Percentiles rank a stretch among this genome's conserved stretches.
These are phyloP conservation scores for Saguinus imperator DNA, from an alignment of 2,113 vertebrate species.

Conservation along the genomic window DNA sequence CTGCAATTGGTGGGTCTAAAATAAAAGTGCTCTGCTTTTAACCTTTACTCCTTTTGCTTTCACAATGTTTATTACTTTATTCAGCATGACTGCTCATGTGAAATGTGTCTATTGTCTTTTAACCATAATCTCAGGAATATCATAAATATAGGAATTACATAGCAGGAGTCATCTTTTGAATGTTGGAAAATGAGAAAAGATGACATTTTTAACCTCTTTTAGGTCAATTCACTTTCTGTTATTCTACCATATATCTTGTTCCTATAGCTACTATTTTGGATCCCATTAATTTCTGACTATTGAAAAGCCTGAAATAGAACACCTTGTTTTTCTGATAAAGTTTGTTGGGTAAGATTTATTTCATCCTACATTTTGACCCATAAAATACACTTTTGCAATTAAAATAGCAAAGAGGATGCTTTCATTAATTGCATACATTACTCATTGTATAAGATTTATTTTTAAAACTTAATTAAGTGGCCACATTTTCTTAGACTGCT, in stretches of 20 bases:
- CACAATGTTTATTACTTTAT: background rate
- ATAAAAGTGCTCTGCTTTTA: background rate
- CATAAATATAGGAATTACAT: background rate
- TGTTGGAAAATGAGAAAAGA: background rate
- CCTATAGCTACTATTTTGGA: background rate
- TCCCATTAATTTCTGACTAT: background rate
- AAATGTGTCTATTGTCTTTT: background rate
- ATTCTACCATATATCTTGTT: background rate
- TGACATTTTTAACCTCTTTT: background rate
- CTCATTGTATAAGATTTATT: background rate
- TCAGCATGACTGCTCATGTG: background rate
- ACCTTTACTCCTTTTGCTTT: background rate
- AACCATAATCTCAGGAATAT: background rate
- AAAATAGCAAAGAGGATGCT: background rate
- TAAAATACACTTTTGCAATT: slow-evolving; percentile 11
- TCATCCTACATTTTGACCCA: slow-evolving; percentile 6
- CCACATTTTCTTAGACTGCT: background rate
- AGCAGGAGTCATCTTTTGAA: accelerated
- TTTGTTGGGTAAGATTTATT: slow-evolving; percentile 15
- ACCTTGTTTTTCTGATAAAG: background rate
- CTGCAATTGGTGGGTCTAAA: background rate
- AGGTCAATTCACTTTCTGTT: background rate
- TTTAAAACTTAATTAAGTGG: background rate
- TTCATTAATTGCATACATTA: slow-evolving; percentile 11
- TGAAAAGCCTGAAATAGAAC: background rate